phyloP scores from a whole-genome alignment of 1,140 invertebrate species.

The Drosophila orosa region DNA sequence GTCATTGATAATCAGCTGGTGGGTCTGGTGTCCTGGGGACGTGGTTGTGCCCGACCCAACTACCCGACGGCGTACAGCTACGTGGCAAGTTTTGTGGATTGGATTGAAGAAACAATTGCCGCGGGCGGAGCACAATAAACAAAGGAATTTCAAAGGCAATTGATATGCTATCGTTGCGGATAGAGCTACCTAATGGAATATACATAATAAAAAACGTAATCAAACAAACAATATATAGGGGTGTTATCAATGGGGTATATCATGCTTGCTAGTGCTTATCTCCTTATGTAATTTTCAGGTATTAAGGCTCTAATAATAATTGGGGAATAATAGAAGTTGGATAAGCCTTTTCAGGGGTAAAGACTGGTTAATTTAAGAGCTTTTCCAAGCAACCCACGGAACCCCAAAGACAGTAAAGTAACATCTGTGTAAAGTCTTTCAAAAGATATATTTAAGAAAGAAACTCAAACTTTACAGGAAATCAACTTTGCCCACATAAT shows the following conservation, averaged over 20 bases:
- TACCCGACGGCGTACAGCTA: slow-evolving; percentile 88
- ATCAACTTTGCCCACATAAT: slow-evolving; percentile 47
- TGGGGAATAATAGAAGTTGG: background rate
- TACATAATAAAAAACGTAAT: slow-evolving; percentile 59
- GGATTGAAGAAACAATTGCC: slow-evolving; percentile 81
- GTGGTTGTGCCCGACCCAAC: slow-evolving; percentile 85
- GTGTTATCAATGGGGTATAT: background rate
- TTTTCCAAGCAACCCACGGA: background rate
- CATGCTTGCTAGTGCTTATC: background rate
- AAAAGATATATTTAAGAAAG: background rate
- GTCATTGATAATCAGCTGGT: slow-evolving; percentile 85
- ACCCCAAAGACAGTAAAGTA: background rate
- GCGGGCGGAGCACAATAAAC: slow-evolving; percentile 44
- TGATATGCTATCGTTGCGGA: slow-evolving; percentile 30
- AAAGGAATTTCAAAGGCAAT: slow-evolving; percentile 26
- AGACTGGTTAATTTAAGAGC: background rate
- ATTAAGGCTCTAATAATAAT: background rate
- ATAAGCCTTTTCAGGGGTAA: background rate
- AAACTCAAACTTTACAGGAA: slow-evolving; percentile 38
- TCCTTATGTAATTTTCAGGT: slow-evolving; percentile 28
- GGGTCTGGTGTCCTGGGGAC: slow-evolving; percentile 88
- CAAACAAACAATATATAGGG: slow-evolving; percentile 15
- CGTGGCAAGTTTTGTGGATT: slow-evolving; percentile 81
- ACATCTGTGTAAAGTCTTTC: background rate
- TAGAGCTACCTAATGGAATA: slow-evolving; percentile 27